These are phyloP conservation scores for Steinernema khuongi DNA, from an alignment of 1,140 invertebrate genomes.

Conservation along the genomic window DNA sequence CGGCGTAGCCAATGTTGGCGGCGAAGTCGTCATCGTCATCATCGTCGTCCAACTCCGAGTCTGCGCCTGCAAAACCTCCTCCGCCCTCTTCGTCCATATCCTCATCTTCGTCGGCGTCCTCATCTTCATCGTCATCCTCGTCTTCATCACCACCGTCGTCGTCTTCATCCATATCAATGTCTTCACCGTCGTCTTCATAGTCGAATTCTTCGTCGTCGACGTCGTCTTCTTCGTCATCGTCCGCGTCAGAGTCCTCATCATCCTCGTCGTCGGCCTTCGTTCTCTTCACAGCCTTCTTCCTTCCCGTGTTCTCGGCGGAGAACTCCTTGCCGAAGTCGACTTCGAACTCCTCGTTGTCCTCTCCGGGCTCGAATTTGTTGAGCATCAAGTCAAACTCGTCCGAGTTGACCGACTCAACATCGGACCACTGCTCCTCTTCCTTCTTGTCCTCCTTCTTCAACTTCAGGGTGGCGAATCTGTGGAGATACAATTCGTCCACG, in stretches of 20 bases:
- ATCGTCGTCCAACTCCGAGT: neutral
- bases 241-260: neutral
- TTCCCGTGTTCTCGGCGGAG: neutral
- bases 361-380: neutral
- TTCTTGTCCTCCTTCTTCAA: neutral
- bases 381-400: neutral
- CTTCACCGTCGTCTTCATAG: neutral
- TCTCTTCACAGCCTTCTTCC: neutral
- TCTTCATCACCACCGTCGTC: conserved; percentile 50
- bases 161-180: neutral
- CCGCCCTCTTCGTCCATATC: neutral
- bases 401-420: neutral
- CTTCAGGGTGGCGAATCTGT: neutral
- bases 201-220: neutral
- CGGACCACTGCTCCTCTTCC: neutral
- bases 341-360: conserved; percentile 2
- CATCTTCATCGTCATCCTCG: conserved; percentile 27
- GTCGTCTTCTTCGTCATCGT: neutral
- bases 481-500: neutral
- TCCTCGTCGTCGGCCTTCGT: neutral
- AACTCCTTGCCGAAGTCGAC: conserved; percentile 5
- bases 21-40: neutral
- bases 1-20: neutral
- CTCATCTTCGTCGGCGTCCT: conserved; percentile 5
- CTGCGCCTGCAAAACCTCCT: conserved; percentile 51